Evolutionary conservation across 2,888 invertebrate species (phyloP), one percentile per base, ranked within the genome.

Genomic region (Pyrochroa serraticornis): DNA sequence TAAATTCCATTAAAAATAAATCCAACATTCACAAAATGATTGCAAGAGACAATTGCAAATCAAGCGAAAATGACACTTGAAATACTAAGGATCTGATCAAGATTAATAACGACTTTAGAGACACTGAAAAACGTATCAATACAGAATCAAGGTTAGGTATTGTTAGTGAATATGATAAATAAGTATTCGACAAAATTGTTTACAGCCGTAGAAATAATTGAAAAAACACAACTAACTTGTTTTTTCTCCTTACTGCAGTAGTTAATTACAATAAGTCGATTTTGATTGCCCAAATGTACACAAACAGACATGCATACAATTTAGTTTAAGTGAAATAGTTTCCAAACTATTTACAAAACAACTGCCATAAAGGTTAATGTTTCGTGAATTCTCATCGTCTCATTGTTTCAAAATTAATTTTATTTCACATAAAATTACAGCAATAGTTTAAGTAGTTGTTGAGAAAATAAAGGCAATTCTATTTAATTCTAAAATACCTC

Each of bases 151-250:
- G 41, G 35, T 32, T 22, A 33, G 37, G 9, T 12, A 33, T 36
- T 30, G n/a, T 22, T 22, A 37, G 35, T n/a, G 53, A 14, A 53
- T 30, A 48, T 53, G 33, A 48, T 53, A 44, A 50, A 61, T 51
- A 60, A 53, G 9, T 48, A 56, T 57, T 62, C 56, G 48, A 56
- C 42, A 58, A 60, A 58, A 52, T 58, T 52, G 58, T 37, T 42
- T 34, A 57, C 55, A 52, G 35, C 48, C 44, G 59, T 51, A 51
- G 50, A 61, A 65, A 62, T 61, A 65, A 65, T 52, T 59, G 58
- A 44, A 35, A 58, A 60, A 63, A 57, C 55, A 59, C 54, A 59
- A 59, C 32, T 30, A 53, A 41, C 33, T 50, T 39, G 48, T 49
- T 54, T 48, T 41, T 12, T 31, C 50, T 51, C 39, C 51, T 51